A percentile compares a stretch with the other conserved stretches of the same genome.
These are phyloP conservation scores for Acanthornis magna DNA, from an alignment of 2,797 vertebrate genomes.

Conservation along the genomic window DNA sequence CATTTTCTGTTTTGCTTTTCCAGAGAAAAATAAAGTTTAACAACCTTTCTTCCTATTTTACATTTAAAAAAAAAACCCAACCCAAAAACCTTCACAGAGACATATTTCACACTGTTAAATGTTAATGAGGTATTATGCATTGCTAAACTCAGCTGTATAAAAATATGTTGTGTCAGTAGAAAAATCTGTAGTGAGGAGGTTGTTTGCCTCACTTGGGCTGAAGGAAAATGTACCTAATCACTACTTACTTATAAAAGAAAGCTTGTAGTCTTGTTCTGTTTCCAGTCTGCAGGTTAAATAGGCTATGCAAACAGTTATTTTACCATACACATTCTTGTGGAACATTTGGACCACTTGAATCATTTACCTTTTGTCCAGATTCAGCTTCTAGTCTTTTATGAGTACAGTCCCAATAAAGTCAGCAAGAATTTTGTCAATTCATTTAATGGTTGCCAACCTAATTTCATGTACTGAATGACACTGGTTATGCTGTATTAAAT, in stretches of 20 bases:
- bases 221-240: not conserved
- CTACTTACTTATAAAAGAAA: not conserved
- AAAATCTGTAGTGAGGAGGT: not conserved
- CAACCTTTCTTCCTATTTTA: constrained; percentile 4
- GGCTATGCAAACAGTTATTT: not conserved
- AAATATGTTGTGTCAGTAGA: constrained; percentile 3
- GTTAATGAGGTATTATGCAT: constrained; percentile 11
- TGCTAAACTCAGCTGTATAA: constrained; percentile 28
- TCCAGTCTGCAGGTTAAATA: not conserved
- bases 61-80: not conserved
- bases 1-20: constrained; percentile 46
- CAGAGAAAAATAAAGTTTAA: constrained; percentile 42
- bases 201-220: not conserved
- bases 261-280: not conserved
- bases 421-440: not conserved
- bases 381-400: not conserved
- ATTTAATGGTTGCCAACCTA: not conserved
- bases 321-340: not conserved
- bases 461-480: not conserved
- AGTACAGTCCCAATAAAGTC: not conserved
- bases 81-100: not conserved
- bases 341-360: not conserved
- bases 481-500: not conserved
- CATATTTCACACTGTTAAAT: not conserved
- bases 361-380: not conserved